Conservation (phyloP, 2,888 invertebrate genomes). For the Harpalus rufipes region DNA sequence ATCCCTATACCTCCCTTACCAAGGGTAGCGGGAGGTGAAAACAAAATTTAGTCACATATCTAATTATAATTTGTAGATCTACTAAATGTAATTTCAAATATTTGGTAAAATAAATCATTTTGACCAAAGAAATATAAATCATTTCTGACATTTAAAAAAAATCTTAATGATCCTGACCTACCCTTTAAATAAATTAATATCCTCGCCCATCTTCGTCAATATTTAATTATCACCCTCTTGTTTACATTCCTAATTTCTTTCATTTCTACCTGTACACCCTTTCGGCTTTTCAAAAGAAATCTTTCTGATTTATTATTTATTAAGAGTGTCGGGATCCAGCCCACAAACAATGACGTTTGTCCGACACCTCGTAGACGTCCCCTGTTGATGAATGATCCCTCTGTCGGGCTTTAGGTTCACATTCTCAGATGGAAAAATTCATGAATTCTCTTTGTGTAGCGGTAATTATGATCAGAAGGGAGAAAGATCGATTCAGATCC, state of each 20-base stretch:
- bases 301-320: conserved; percentile 57
- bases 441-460: conserved; percentile 60
- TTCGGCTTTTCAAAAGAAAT: conserved; percentile 26
- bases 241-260: conserved; percentile 13
- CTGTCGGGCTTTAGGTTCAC: conserved; percentile 3
- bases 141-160: neutral
- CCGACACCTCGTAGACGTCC: conserved; percentile 28
- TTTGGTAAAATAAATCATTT: neutral
- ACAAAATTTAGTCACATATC: too few relatives aligned
- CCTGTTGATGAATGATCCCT: conserved; percentile 59
- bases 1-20: too few relatives aligned
- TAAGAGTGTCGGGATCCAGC: conserved; percentile 32
- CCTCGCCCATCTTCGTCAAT: neutral
- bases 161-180: neutral
- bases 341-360: conserved; percentile 61
- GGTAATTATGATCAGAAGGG: conserved; percentile 49
- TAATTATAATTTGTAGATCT: too few relatives aligned
- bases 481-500: conserved; percentile 19
- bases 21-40: too few relatives aligned
- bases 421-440: conserved; percentile 59
- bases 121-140: neutral
- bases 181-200: neutral
- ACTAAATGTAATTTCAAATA: too few relatives aligned
- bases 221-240: conserved; percentile 7
- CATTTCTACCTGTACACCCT: neutral